Evolutionary conservation across 2,888 invertebrate genomes (phyloP), one percentile per base, ranked within the genome.

Genomic region (Cheilosia variabilis): DNA sequence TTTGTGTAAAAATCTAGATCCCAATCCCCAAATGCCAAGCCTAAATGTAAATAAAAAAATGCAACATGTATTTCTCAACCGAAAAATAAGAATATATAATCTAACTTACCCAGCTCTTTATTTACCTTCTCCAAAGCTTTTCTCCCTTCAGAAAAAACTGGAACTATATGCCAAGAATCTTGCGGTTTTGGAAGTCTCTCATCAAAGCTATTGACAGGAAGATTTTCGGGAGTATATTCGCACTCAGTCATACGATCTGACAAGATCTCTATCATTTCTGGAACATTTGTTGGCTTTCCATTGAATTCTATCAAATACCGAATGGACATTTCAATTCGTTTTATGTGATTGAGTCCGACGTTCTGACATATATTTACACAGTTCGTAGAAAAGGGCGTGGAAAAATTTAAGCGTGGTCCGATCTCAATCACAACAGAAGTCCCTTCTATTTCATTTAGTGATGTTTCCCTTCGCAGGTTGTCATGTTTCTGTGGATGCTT

Each of bases 231-330:
- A 0, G 94, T 94, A 89, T 99, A 99, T 73, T 95, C 93, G 90
- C 97, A 98, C 92, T 99, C 96, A 2, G 98, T 98, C 98, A 99
- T 98, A 87, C 95, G 94, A 93, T 99, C 99, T 91, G 97, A 95
- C 34, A 99, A 92, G n/a, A 93, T 92, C 52, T 94, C 92, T 93
- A 94, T 89, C 95, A 93, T 75, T 37, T 82, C 34, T 10, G 75
- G 58, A 19, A 55, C 9, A 37, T 80, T 60, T 10, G 78, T 80
- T 17, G 87, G 65, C 6, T 17, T 53, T 53, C 47, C 57, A 4
- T 83, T 77, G 50, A 94, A 94, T 53, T 93, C 93, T 73, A 97
- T 93, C 24, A 95, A 93, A 92, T 98, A 98, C 88, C 97, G 93
- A 4, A 94, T 95, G 0, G 97, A 96, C 43, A 95, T 94, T 93